Percentiles rank a stretch among this genome's conserved stretches.
Evolutionary conservation across 2,888 invertebrate genomes (phyloP).

Genomic region (Capitulum mitella): DNA sequence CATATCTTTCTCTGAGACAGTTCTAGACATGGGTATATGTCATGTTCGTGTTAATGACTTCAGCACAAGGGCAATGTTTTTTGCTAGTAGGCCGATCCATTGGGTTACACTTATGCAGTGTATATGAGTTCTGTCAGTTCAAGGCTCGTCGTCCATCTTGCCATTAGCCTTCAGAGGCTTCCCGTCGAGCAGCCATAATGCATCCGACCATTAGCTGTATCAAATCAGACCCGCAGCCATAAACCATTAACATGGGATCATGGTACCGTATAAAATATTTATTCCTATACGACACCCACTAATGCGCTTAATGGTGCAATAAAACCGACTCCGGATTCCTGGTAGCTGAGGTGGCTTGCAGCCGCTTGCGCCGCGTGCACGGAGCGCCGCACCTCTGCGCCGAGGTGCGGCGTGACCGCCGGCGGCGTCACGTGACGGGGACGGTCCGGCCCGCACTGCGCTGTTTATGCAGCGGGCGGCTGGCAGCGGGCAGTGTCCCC

Average conservation of each 20-base stretch:
- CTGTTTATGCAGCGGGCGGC: too few relatives aligned
- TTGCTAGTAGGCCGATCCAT: neutral
- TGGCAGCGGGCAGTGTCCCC: too few relatives aligned
- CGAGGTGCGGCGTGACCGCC: neutral
- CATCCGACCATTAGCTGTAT: neutral
- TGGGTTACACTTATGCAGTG: neutral
- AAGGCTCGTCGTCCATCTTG: neutral
- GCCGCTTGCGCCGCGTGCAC: neutral
- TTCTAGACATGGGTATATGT: too few relatives aligned
- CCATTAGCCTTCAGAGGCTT: neutral
- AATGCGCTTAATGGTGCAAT: slow-evolving; percentile 12
- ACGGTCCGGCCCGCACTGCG: too few relatives aligned
- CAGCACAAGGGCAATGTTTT: neutral
- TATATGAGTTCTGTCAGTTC: neutral
- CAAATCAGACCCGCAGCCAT: neutral
- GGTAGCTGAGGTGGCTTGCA: neutral
- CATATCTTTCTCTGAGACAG: too few relatives aligned
- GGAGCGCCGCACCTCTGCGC: neutral
- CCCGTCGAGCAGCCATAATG: neutral
- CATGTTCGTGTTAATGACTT: too few relatives aligned
- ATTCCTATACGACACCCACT: slow-evolving; percentile 13
- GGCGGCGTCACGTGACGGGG: too few relatives aligned
- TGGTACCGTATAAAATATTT: slow-evolving; percentile 11
- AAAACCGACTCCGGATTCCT: neutral
- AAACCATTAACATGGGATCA: slow-evolving; percentile 8